Conservation (phyloP, 2,113 vertebrate genomes). For the Aspidoscelis tigris region DNA sequence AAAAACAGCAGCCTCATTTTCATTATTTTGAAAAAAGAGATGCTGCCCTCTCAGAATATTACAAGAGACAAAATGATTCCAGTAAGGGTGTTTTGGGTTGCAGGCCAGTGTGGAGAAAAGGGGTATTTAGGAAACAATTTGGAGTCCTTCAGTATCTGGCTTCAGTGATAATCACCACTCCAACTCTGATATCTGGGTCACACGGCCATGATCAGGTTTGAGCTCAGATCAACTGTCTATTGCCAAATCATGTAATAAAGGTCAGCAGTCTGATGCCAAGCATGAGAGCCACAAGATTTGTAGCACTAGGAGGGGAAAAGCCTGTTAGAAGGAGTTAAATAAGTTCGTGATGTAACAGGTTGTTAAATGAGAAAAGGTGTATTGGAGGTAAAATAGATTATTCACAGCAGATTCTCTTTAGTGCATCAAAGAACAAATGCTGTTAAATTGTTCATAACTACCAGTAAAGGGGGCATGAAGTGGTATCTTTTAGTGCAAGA, state of each 20-base stretch:
- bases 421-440: not conserved
- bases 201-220: not conserved
- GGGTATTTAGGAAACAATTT: not conserved
- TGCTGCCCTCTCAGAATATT: slow-evolving; percentile 7
- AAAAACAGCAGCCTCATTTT: slow-evolving; percentile 18
- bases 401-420: not conserved
- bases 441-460: not conserved
- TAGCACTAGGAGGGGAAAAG: not conserved
- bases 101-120: not conserved
- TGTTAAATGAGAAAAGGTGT: not conserved
- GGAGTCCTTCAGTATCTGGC: not conserved
- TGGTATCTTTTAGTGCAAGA: not conserved
- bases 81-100: not conserved
- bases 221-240: not conserved
- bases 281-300: not conserved
- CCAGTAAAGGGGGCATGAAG: not conserved
- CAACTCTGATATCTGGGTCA: not conserved
- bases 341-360: not conserved
- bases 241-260: not conserved
- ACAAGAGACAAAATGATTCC: slow-evolving; percentile 12
- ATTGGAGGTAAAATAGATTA: not conserved
- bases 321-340: not conserved
- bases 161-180: not conserved
- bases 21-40: slow-evolving; percentile 40
- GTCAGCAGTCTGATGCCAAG: not conserved